Evolutionary conservation across 2,113 vertebrate genomes (phyloP), one percentile per base, ranked within the genome.

Genomic region (Ceyx margarethae): DNA sequence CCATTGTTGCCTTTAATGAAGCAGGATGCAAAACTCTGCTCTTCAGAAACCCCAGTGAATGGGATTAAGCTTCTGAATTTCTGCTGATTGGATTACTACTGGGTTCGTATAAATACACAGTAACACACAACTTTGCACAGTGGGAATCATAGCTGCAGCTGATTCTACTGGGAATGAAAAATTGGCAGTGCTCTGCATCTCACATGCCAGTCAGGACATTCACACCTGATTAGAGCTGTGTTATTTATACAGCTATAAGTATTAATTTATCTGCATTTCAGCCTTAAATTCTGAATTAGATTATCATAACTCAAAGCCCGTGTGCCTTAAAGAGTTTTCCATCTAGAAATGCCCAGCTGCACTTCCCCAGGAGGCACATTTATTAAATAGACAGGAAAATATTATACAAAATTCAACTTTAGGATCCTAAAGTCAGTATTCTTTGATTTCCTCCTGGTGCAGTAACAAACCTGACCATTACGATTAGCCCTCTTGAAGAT

Each of bases 231-330:
- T 74, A 78, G 53, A 77, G 29, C 11, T 56, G 7, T 43, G 40
- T 80, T 90, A 90, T 75, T 88, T 94, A 88, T 83, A 74, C 19
- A 75, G 40, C 43, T 76, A 71, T 82, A 93, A 95, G 90, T 87
- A 84, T 51, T 51, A 85, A 46, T 29, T 79, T 87, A 85, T 66
- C 64, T 87, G 22, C 40, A 80, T 84, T 91, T 87, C 67, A 82
- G 46, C 35, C 33, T 54, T 76, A 89, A 72, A 89, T 51, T 78
- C 58, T 87, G 67, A 84, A 90, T 85, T 89, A 89, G 69, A 91
- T 84, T 84, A 90, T 15, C 20, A 22, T 90, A 91, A 80, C 37
- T 93, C 51, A 77, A 77, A 51, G 12, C 56, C 35, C 51, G 7
- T 62, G 20, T 64, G 15, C 64, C 66, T 85, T 73, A 53, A 83